Evolutionary conservation across 1,140 invertebrate genomes (phyloP), one percentile per base, ranked within the genome.

Genomic region (Drosophila hydei): DNA sequence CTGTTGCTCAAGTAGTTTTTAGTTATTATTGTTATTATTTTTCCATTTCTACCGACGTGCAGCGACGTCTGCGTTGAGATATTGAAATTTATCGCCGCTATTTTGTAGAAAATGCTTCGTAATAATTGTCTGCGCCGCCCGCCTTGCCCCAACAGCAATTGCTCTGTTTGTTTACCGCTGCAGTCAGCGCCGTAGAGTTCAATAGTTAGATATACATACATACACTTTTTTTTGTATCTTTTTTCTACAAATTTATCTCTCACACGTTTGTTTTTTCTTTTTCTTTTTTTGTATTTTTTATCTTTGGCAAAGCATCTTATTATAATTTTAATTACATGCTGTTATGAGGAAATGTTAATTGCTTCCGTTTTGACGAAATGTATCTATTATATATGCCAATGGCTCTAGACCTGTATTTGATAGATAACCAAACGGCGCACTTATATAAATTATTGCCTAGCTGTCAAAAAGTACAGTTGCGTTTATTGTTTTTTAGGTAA

Each of bases 21-120:
- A 84, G 81, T 84, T 84, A 84, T 87, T 84, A 84, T 84, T 84
- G 81, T 87, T 84, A 84, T 84, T 84, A 84, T 84, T 84, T 84
- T 75, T 87, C 80, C 77, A 80, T 85, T 80, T 80, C 69, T 77
- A 84, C 54, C 75, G 76, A 76, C 72, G 68, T 75, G 75, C 78
- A 70, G 42, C 52, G 64, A 63, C 30, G 16, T 23, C 65, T 25
- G 6, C 56, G 14, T 23, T 42, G 56, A 88, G 81, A 88, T 85
- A 85, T 85, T 85, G 81, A 85, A 85, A 85, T 85, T 85, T 85
- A 85, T 85, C 81, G 75, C 74, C 73, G 81, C 81, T 87, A 87
- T 80, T 84, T 87, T 79, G 80, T 80, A 69, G 81, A 59, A 84
- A 81, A 81, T 81, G 77, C 81, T 81, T 72, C 72, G 79, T 79